Evolutionary conservation across 2,113 vertebrate species (phyloP).

Genomic region (Dinomys branickii): DNA sequence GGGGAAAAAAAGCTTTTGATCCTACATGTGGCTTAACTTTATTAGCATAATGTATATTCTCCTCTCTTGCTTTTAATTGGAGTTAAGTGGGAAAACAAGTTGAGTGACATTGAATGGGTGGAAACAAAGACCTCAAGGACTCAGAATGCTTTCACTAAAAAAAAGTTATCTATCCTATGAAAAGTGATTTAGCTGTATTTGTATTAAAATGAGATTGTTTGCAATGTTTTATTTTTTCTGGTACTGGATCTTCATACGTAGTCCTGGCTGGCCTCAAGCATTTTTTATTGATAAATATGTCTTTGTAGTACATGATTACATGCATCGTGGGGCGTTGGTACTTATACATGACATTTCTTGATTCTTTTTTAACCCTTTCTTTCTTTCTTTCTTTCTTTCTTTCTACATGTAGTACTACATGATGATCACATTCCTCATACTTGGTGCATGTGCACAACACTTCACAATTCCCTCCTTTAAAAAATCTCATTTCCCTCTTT

Average conservation of each 20-base stretch:
- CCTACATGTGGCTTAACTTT: neutral
- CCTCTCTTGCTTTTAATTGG: neutral
- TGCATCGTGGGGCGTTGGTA: neutral
- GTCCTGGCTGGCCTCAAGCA: neutral
- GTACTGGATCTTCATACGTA: neutral
- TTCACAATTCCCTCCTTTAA: neutral
- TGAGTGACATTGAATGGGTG: neutral
- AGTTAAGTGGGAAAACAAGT: neutral
- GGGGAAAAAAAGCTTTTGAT: neutral
- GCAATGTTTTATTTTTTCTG: neutral
- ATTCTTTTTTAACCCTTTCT: neutral
- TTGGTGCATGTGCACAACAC: neutral
- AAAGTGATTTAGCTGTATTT: constrained; percentile 15
- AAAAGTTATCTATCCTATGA: neutral
- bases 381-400: too few relatives aligned
- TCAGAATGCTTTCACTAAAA: constrained; percentile 2
- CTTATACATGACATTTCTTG: neutral
- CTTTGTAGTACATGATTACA: neutral
- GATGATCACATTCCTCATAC: neutral
- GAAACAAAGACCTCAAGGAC: neutral
- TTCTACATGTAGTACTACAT: too few relatives aligned
- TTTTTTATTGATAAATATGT: neutral
- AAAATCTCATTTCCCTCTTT: neutral
- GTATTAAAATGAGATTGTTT: constrained; percentile 19
- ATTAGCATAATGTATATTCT: neutral